Evolutionary conservation across 2,797 vertebrate genomes (phyloP).

Genomic region (Cossypha heuglini): DNA sequence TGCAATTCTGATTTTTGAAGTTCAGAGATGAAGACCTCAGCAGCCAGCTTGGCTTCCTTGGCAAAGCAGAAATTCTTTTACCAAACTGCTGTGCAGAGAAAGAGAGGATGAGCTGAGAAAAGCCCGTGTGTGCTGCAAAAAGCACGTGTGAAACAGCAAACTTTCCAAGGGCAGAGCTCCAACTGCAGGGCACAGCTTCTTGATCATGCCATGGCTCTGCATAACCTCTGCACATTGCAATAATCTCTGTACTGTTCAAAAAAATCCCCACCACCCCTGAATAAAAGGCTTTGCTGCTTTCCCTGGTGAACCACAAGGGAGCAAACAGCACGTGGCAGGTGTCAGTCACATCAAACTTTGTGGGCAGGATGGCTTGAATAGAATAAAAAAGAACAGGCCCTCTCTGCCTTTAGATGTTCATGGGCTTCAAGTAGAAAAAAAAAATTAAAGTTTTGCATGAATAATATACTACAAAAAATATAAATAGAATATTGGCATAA

Average conservation of each 20-base stretch:
- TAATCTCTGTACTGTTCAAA: background rate
- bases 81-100: background rate
- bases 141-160: background rate
- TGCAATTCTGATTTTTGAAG: background rate
- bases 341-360: background rate
- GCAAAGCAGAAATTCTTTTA: background rate
- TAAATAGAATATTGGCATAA: background rate
- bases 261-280: background rate
- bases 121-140: background rate
- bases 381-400: background rate
- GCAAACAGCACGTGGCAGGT: background rate
- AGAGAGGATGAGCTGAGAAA: background rate
- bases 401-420: background rate
- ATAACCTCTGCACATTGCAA: background rate
- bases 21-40: background rate
- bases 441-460: background rate
- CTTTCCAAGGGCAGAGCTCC: background rate
- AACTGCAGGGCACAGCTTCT: background rate
- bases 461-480: background rate
- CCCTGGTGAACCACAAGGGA: background rate
- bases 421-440: background rate
- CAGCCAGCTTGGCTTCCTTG: background rate
- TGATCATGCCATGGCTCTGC: background rate
- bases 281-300: background rate
- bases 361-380: accelerated